Evolutionary conservation across 2,888 invertebrate genomes (phyloP).

Genomic region (Drosophila mimetica): DNA sequence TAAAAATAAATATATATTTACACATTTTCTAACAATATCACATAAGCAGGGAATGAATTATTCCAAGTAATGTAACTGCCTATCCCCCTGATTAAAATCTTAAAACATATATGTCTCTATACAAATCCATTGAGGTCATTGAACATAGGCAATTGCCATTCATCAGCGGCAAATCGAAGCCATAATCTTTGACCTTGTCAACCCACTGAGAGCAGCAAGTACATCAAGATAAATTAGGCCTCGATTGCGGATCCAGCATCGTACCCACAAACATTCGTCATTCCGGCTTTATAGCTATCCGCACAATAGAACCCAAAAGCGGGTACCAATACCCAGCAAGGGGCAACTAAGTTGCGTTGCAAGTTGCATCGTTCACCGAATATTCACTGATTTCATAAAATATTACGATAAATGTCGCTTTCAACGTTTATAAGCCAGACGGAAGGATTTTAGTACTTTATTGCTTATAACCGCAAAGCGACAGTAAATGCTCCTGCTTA

Average conservation of each 20-base stretch:
- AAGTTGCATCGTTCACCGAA: slow-evolving; percentile 33
- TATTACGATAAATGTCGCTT: slow-evolving; percentile 75
- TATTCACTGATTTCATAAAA: slow-evolving; percentile 78
- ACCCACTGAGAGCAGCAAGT: slow-evolving; percentile 6
- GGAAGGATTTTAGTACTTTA: slow-evolving; percentile 74
- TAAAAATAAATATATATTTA: too few relatives aligned
- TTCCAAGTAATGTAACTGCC: too few relatives aligned
- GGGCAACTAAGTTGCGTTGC: slow-evolving; percentile 1
- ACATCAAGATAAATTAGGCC: slow-evolving; percentile 20
- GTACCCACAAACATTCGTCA: slow-evolving; percentile 15
- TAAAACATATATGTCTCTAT: slow-evolving; percentile 4
- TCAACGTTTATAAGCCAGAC: slow-evolving; percentile 63
- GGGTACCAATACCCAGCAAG: slow-evolving; percentile 41
- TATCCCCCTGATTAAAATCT: neutral
- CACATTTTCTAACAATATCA: too few relatives aligned
- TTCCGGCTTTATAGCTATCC: slow-evolving; percentile 19
- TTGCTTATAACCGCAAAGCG: slow-evolving; percentile 79
- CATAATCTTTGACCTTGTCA: slow-evolving; percentile 38
- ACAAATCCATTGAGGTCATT: neutral
- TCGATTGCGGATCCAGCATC: slow-evolving; percentile 4
- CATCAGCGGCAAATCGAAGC: slow-evolving; percentile 2
- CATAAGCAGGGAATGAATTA: too few relatives aligned
- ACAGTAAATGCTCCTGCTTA: slow-evolving; percentile 81
- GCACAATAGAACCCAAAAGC: slow-evolving; percentile 18
- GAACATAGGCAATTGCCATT: slow-evolving; percentile 8